phyloP scores from a whole-genome alignment of 2,888 invertebrate genomes.

The Aphidoletes aphidimyza region DNA sequence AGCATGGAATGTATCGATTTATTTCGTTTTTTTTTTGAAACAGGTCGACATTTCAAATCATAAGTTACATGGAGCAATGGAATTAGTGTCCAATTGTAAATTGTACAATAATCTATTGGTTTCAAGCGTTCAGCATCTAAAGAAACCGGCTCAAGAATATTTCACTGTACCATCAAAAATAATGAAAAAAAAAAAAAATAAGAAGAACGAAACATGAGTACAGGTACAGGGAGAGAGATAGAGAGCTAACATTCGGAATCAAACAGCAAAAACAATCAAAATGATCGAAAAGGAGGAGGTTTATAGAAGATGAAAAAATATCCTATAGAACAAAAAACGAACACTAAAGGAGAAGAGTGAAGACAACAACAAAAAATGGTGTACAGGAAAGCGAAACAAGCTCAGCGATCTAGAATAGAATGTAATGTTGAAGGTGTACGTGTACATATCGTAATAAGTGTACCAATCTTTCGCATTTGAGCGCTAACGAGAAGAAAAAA shows the following conservation, averaged over 20 bases:
- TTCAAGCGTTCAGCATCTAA: background rate
- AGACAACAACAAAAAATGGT: background rate
- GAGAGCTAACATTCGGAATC: background rate
- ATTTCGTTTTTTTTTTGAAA: background rate
- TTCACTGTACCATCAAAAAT: background rate
- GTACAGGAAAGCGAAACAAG: slow-evolving; percentile 44
- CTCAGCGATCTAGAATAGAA: background rate
- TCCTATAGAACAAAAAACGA: background rate
- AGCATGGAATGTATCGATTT: background rate
- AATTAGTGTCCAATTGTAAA: background rate
- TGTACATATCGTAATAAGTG: background rate
- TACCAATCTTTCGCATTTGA: slow-evolving; percentile 16
- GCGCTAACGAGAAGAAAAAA: slow-evolving; percentile 11
- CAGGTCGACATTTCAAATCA: background rate
- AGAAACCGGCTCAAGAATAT: background rate
- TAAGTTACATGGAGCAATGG: background rate
- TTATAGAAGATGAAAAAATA: too few relatives aligned
- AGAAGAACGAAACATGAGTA: background rate
- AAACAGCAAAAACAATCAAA: background rate
- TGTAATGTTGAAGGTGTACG: background rate
- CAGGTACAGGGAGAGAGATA: background rate
- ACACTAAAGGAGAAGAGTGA: background rate
- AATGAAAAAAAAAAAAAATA: background rate
- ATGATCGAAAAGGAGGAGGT: slow-evolving; percentile 20
- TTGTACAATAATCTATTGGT: background rate